phyloP scores from a whole-genome alignment of 2,797 vertebrate genomes.

The Parotocinclus haroldoi region DNA sequence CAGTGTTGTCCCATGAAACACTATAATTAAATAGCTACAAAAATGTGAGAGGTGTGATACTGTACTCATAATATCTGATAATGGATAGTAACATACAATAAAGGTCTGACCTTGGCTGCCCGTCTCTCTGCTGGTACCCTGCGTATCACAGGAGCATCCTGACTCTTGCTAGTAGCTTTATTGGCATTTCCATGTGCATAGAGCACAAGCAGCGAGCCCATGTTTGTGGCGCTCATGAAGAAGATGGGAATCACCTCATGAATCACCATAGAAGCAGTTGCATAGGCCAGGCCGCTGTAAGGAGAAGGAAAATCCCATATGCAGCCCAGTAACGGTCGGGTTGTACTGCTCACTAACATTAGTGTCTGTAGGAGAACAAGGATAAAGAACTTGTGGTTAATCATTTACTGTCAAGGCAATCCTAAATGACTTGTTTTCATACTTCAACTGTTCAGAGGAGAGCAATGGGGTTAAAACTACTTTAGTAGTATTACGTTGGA shows the following conservation, averaged over 20 bases:
- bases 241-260: conserved; percentile 74
- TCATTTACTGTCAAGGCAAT: neutral
- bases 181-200: conserved; percentile 60
- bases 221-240: conserved; percentile 72
- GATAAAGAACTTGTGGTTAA: neutral
- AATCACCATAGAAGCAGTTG: conserved; percentile 73
- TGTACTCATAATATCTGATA: no score
- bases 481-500: no score
- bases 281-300: conserved; percentile 66
- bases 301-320: conserved; percentile 74
- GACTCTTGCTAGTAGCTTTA: neutral
- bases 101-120: conserved; percentile 70
- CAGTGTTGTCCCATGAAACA: no score
- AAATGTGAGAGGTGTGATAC: no score
- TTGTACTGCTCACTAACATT: conserved; percentile 76
- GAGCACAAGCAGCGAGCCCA: conserved; percentile 72
- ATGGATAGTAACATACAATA: neutral
- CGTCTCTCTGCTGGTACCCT: conserved; percentile 71
- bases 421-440: no score
- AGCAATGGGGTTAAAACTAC: no score
- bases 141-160: conserved; percentile 54
- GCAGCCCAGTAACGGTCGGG: conserved; percentile 74
- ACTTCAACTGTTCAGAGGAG: no score
- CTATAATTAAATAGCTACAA: no score
- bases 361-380: conserved; percentile 58